phyloP scores from a whole-genome alignment of 2,888 invertebrate species.

The Chrysolina haemoptera region DNA sequence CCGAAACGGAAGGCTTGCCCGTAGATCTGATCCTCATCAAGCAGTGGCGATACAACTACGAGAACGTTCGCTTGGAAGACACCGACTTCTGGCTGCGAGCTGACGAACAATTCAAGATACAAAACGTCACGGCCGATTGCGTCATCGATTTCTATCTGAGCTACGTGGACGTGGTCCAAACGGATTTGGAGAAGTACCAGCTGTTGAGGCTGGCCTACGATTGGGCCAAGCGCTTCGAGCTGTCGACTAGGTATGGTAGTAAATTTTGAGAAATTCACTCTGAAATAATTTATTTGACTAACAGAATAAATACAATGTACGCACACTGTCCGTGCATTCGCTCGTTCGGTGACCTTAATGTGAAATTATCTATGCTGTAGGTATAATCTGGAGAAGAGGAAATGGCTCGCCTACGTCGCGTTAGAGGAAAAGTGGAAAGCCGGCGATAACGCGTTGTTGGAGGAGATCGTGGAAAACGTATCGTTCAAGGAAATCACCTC shows the following conservation, averaged over 20 bases:
- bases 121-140: conserved; percentile 75
- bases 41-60: conserved; percentile 73
- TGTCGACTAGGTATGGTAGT: conserved; percentile 56
- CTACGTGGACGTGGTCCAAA: conserved; percentile 71
- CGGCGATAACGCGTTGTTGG: conserved; percentile 31
- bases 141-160: conserved; percentile 77
- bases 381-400: conserved; percentile 63
- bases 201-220: conserved; percentile 63
- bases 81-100: conserved; percentile 75
- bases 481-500: conserved; percentile 54
- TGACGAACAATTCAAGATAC: conserved; percentile 75
- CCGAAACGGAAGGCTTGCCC: conserved; percentile 71
- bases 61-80: conserved; percentile 69
- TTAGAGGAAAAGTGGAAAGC: conserved; percentile 54
- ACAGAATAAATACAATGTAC: too few relatives aligned
- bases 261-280: too few relatives aligned
- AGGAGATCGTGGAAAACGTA: conserved; percentile 32
- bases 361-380: too few relatives aligned
- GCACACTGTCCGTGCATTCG: too few relatives aligned
- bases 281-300: too few relatives aligned
- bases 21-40: conserved; percentile 73
- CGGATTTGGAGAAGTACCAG: conserved; percentile 71
- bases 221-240: conserved; percentile 63
- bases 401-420: conserved; percentile 62
- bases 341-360: too few relatives aligned